Base-by-base conservation (phyloP, 1,140 invertebrate species). In the Tyrophagus putrescentiae region DNA sequence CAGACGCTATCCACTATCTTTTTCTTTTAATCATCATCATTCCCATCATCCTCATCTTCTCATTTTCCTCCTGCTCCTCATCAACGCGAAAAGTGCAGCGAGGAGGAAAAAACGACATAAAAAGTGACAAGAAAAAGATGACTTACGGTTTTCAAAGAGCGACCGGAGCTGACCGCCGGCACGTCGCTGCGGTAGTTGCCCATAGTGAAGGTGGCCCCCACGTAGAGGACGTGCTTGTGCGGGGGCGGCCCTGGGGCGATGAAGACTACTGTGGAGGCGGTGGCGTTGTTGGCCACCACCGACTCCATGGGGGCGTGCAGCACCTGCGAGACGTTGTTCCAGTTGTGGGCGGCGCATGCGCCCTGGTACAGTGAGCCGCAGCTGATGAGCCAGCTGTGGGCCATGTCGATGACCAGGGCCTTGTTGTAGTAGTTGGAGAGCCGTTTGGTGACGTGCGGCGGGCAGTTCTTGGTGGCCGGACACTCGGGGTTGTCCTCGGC, bases 201-300 rank as follows among this genome's bases (percentile, higher is more conserved):
- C 23, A 82, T 82, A 0, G 90, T 94, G 71, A 84, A 93, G 0
- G 89, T 92, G 6, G 94, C 91, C 44, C 90, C 93, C 18, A 98
- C 89, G 73, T 97, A 97, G 78, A 98, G 84, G 4, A 95, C 91
- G 21, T 85, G 82, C 2, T 87, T 85, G 33, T 76, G 74, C 70
- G 64, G 57, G 0, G 85, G 82, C 23, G 91, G 91, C 0, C 92
- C 91, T 0, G 89, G 89, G 0, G 91, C 91, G 64, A 97, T 94
- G 72, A 98, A 96, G 31, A 89, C 92, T 31, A 97, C 89, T 5
- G 93, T 96, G 0, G 92, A 94, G 0, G 92, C 85, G 28, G 82
- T 87, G 31, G 79, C 84, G 75, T 94, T 93, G 71, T 96, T 97
- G 0, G 94, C 89, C 4, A 94, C 92, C 4, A 97, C 88, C 3